These are phyloP conservation scores for Pholis gunnellus DNA, from an alignment of 2,113 vertebrate species.

Conservation along the genomic window DNA sequence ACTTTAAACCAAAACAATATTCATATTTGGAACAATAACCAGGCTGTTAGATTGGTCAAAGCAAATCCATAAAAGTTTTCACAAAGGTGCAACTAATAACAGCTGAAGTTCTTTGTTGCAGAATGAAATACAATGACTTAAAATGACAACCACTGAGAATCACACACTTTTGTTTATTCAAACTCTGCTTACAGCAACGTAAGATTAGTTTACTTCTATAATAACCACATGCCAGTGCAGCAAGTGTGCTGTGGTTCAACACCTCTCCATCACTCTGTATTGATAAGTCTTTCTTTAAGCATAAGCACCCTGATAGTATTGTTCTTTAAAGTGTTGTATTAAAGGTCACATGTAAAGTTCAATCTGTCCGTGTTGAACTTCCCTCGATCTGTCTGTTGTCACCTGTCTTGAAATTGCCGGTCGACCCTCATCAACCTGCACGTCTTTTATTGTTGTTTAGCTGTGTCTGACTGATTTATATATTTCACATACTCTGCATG, in stretches of 20 bases:
- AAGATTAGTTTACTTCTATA: not conserved
- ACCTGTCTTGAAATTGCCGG: too few species aligned
- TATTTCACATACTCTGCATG: too few species aligned
- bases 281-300: not conserved
- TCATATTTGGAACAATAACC: not conserved
- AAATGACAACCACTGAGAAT: not conserved
- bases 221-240: not conserved
- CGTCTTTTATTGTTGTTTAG: too few species aligned
- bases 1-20: not conserved
- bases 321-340: not conserved
- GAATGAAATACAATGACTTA: not conserved
- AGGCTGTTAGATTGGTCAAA: not conserved
- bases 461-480: too few species aligned
- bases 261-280: not conserved
- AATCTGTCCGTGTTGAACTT: not conserved
- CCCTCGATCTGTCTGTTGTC: too few species aligned
- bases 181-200: not conserved
- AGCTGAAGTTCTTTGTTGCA: not conserved
- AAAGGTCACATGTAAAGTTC: not conserved
- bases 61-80: not conserved
- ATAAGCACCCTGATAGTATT: rapidly evolving
- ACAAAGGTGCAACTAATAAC: not conserved
- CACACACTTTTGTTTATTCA: not conserved
- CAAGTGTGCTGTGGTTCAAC: not conserved
- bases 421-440: too few species aligned